Evolutionary conservation across 2,113 vertebrate species (phyloP), one percentile per base, ranked within the genome.

Genomic region (Perca flavescens): DNA sequence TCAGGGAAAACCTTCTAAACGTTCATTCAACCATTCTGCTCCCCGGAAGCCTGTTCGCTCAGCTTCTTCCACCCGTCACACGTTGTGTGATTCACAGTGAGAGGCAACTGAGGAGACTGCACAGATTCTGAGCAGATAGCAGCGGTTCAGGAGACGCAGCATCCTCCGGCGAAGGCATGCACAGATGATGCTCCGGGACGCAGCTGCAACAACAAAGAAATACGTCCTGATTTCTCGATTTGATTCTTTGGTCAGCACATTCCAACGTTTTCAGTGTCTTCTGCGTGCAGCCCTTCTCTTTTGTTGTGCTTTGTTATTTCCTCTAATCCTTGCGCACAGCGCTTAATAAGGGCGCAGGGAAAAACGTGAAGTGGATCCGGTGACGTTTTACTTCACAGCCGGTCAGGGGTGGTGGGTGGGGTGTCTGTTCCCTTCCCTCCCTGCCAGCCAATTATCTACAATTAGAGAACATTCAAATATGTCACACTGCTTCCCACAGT

Each of bases 321-420:
- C 85, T 84, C 71, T 65, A 1, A 61, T 80, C 91, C 62, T 50
- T 40, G 25, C 46, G 21, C 53, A 21, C 74, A 52, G 75, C 50
- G 60, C 43, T 65, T 22, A 46, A 15, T 28, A 13, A 53, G 63
- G 84, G 78, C n/a, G 68, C 69, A 31, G 70, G 62, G 80, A 69
- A 90, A 89, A 90, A 88, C 77, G 65, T 70, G 92, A 89, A 89
- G 57, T 87, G 88, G 90, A 91, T 79, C 78, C 36, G 28, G 65
- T 36, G 40, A 66, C 62, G 66, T 36, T 70, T 74, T 19, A 43
- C 63, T 73, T 69, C 40, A 2, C 68, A 64, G 65, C 61, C 36
- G 83, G 50, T 87, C 74, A 47, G 43, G 22, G 66, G 40, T 0
- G 74, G 56, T 25, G 84, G 68, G 88, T 46, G 77, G 76, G 66